Percentiles rank a stretch among this genome's conserved stretches.
These are phyloP conservation scores for Phenganax subtilis DNA, from an alignment of 92 coral and sea anemone species.

Conservation along the genomic window DNA sequence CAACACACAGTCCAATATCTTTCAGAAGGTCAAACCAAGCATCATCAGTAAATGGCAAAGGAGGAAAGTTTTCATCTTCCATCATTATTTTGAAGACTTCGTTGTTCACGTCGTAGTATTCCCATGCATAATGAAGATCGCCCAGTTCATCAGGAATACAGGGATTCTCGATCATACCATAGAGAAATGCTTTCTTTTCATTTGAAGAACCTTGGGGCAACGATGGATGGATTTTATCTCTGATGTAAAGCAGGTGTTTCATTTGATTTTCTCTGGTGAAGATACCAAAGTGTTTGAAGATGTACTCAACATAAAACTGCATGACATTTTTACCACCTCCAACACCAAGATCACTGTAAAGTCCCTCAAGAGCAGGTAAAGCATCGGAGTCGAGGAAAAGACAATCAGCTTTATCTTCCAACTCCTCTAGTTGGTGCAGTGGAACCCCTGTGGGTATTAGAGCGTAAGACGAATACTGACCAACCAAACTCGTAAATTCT, in stretches of 20 bases:
- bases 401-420: constrained; percentile 69
- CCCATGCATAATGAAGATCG: constrained; percentile 53
- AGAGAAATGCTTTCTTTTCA: constrained; percentile 58
- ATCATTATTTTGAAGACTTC: constrained; percentile 74
- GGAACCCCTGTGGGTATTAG: constrained; percentile 67
- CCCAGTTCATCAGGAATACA: constrained; percentile 65
- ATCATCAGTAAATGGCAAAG: constrained; percentile 54
- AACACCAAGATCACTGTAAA: constrained; percentile 63
- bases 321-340: constrained; percentile 50
- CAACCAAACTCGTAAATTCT: constrained; percentile 53
- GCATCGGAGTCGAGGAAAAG: constrained; percentile 62
- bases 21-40: constrained; percentile 70
- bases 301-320: constrained; percentile 73
- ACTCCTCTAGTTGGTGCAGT: constrained; percentile 54
- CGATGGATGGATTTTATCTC: constrained; percentile 53
- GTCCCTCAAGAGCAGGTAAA: constrained; percentile 62
- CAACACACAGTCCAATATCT: constrained; percentile 69
- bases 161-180: constrained; percentile 58
- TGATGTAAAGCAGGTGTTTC: constrained; percentile 60
- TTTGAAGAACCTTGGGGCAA: constrained; percentile 57
- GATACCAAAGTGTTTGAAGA: constrained; percentile 71
- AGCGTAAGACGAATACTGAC: constrained; percentile 59
- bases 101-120: constrained; percentile 71
- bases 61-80: constrained; percentile 63
- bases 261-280: constrained; percentile 60